Conservation (phyloP, 2,113 vertebrate genomes). For the Aspidoscelis tigris region DNA sequence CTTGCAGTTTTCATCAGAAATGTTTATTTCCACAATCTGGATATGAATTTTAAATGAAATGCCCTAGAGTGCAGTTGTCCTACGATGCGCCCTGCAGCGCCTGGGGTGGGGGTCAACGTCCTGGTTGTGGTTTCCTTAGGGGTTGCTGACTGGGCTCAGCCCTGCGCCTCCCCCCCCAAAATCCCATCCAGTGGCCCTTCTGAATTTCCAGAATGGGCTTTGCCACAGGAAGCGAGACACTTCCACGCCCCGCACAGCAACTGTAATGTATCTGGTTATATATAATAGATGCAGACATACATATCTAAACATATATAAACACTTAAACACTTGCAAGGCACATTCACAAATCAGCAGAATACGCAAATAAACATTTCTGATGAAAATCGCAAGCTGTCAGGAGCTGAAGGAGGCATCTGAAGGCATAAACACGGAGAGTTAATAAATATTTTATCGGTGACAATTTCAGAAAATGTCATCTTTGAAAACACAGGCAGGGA, state of each 20-base stretch:
- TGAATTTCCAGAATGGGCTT: not conserved
- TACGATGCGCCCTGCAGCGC: no score
- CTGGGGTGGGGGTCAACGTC: no score
- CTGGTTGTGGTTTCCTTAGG: not conserved
- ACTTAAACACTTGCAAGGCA: constrained; percentile 37
- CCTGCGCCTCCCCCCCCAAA: not conserved
- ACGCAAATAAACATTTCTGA: constrained; percentile 79
- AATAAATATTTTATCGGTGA: constrained; percentile 84
- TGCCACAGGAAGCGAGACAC: not conserved
- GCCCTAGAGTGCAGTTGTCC: no score
- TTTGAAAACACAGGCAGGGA: constrained; percentile 80
- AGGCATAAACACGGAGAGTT: constrained; percentile 75
- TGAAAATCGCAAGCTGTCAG: constrained; percentile 75
- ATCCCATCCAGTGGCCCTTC: not conserved
- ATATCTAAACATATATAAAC: not conserved
- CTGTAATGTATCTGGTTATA: not conserved
- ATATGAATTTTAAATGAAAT: no score
- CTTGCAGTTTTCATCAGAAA: no score
- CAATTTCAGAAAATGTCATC: constrained; percentile 80
- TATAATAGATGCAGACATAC: constrained; percentile 29
- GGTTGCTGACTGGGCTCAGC: not conserved
- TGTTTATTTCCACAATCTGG: no score
- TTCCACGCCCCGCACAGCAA: not conserved
- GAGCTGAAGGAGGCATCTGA: constrained; percentile 79
- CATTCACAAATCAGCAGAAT: constrained; percentile 71